Evolutionary conservation across 2,797 vertebrate species (phyloP), one percentile per base, ranked within the genome.

Genomic region (Chloroceryle inda): DNA sequence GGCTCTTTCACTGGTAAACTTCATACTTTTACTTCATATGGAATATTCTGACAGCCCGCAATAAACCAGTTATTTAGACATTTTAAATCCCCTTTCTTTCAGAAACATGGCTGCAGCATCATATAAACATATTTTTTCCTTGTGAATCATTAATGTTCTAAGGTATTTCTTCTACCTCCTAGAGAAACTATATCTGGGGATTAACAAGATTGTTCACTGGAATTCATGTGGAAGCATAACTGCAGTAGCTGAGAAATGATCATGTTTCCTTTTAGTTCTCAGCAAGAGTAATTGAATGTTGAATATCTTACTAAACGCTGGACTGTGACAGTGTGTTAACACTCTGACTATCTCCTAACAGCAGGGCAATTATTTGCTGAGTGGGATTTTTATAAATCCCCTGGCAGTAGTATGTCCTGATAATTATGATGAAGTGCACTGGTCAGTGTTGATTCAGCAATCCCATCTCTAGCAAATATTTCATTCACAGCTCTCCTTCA

Each of bases 401-500:
- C 97, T 98, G 98, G 98, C 98, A 98, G 97, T 96, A 90, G 97
- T 97, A 84, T 97, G 98, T 98, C 98, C 98, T 98, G 98, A 98
- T 99, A 99, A 99, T 99, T 98, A 98, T 99, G 99, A 99, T 98
- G 98, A 98, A 99, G 98, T 98, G 98, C 97, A 97, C 87, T 98
- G 98, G 99, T 99, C 99, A 98, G 98, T 99, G 98, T 99, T 98
- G 99, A 99, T 98, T 99, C 99, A 98, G 98, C 98, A 98, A 97
- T 98, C 97, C 94, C 89, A 67, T 95, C 89, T 94, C 93, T 88
- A 78, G 95, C 97, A 97, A 97, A 97, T 98, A 97, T 96, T 98
- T 98, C 97, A 97, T 98, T 98, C 95, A 94, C 97, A 90, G 95
- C 85, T 97, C 97, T 98, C 97, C 92, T 97, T 98, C 94, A 97